These are phyloP conservation scores for Malthinus seriepunctatus DNA, from an alignment of 2,888 invertebrate species.

Conservation along the genomic window DNA sequence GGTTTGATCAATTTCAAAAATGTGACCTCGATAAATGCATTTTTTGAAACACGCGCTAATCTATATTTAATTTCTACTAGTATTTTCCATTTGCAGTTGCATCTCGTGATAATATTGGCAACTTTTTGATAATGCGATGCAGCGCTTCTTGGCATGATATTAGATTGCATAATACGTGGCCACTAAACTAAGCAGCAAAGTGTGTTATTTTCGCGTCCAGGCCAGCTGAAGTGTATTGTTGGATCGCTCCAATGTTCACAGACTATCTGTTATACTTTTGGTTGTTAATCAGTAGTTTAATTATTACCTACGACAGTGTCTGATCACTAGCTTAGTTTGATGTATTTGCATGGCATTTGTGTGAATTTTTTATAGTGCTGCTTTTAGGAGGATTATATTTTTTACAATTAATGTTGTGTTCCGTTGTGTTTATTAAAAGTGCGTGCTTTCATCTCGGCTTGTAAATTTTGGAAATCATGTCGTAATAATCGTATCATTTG, in stretches of 20 bases:
- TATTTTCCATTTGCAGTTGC: constrained; percentile 22
- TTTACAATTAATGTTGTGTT: constrained; percentile 4
- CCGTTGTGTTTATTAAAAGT: neutral
- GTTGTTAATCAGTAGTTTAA: constrained; percentile 13
- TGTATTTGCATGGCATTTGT: constrained; percentile 8
- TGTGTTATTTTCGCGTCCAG: constrained; percentile 37
- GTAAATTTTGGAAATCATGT: constrained; percentile 10
- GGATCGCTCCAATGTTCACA: constrained; percentile 32
- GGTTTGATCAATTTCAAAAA: neutral
- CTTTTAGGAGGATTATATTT: neutral
- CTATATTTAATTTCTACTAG: neutral
- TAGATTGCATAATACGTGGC: constrained; percentile 22
- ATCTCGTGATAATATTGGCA: constrained; percentile 26
- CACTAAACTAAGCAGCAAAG: constrained; percentile 12
- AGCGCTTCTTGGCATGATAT: constrained; percentile 29
- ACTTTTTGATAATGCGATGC: constrained; percentile 21
- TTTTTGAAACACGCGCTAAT: constrained; percentile 3
- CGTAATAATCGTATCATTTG: neutral
- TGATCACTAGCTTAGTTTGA: constrained; percentile 1
- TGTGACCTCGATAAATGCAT: constrained; percentile 9
- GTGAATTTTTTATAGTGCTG: constrained; percentile 6
- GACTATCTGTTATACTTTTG: constrained; percentile 31
- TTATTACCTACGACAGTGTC: constrained; percentile 16
- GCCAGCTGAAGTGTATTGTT: constrained; percentile 37
- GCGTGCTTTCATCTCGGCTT: constrained; percentile 6